Conservation (phyloP, 92 coral and sea anemone species). For the Montipora capitata region DNA sequence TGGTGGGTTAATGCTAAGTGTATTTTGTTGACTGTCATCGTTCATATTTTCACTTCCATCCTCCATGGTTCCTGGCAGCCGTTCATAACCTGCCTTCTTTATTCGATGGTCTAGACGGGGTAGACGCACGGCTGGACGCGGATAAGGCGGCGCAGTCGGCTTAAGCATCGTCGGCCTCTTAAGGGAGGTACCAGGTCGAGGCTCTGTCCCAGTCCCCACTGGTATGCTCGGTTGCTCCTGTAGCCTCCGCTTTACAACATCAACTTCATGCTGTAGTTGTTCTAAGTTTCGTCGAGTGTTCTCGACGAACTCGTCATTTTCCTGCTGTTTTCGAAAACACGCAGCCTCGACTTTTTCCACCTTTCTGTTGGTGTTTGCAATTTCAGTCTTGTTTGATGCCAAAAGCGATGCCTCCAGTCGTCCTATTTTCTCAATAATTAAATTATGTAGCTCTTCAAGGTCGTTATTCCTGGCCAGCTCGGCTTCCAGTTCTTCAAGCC, state of each 20-base stretch:
- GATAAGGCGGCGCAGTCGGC: constrained; percentile 14
- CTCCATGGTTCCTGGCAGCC: not conserved
- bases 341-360: not conserved
- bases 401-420: constrained; percentile 3
- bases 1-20: not conserved
- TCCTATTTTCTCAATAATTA: not conserved
- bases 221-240: not conserved
- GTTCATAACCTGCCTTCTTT: not conserved
- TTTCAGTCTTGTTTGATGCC: not conserved
- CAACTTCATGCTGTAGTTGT: constrained; percentile 2
- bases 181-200: not conserved
- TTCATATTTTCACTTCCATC: not conserved
- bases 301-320: not conserved
- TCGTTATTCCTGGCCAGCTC: not conserved
- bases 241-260: constrained; percentile 10
- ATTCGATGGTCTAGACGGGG: not conserved
- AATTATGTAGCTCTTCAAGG: not conserved
- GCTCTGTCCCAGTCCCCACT: not conserved
- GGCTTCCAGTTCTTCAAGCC: constrained; percentile 12
- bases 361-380: not conserved
- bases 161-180: not conserved
- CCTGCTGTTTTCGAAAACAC: not conserved
- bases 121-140: not conserved
- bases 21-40: not conserved
- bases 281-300: not conserved